A percentile compares a stretch with the other conserved stretches of the same genome.
These are phyloP conservation scores for Hemichromis elongatus DNA, from an alignment of 2,113 vertebrate species.

Conservation along the genomic window DNA sequence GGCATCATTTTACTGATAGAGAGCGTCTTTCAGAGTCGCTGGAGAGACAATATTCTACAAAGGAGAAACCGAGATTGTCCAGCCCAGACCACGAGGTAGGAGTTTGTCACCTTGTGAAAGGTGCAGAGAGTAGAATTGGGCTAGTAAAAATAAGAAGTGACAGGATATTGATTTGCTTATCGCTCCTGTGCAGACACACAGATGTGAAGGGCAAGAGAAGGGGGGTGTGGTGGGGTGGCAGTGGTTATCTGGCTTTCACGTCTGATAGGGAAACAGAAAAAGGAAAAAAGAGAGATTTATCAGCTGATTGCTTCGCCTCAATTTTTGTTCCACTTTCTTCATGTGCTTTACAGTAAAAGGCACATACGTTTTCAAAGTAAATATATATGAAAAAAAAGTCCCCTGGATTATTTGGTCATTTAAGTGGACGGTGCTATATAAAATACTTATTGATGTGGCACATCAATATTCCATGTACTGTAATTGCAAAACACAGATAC, in stretches of 20 bases:
- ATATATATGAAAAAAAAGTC: slow-evolving; percentile 51
- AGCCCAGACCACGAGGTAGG: slow-evolving; percentile 54
- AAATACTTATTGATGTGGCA: slow-evolving; percentile 56
- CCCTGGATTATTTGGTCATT: slow-evolving; percentile 38
- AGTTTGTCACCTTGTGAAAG: slow-evolving; percentile 77
- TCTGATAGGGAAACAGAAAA: slow-evolving; percentile 71
- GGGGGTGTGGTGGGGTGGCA: slow-evolving; percentile 42
- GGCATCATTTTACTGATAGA: slow-evolving; percentile 34
- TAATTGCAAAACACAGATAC: slow-evolving; percentile 53
- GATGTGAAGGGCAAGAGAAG: slow-evolving; percentile 73
- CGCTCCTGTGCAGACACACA: slow-evolving; percentile 77
- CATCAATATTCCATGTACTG: slow-evolving; percentile 47
- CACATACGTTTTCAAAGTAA: slow-evolving; percentile 61
- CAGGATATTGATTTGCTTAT: slow-evolving; percentile 84
- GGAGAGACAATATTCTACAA: slow-evolving; percentile 63
- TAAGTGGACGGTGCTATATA: slow-evolving; percentile 36
- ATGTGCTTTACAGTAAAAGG: slow-evolving; percentile 61
- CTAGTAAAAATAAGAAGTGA: slow-evolving; percentile 81
- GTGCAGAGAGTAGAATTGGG: slow-evolving; percentile 75
- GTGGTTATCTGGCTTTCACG: slow-evolving; percentile 73
- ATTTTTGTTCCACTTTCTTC: slow-evolving; percentile 73
- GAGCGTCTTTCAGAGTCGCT: slow-evolving; percentile 33
- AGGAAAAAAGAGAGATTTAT: slow-evolving; percentile 66
- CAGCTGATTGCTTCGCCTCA: slow-evolving; percentile 73
- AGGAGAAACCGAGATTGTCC: slow-evolving; percentile 58